Percentiles rank a stretch among this genome's conserved stretches.
Evolutionary conservation across 2,113 vertebrate genomes (phyloP).

Genomic region (Pogona vitticeps): DNA sequence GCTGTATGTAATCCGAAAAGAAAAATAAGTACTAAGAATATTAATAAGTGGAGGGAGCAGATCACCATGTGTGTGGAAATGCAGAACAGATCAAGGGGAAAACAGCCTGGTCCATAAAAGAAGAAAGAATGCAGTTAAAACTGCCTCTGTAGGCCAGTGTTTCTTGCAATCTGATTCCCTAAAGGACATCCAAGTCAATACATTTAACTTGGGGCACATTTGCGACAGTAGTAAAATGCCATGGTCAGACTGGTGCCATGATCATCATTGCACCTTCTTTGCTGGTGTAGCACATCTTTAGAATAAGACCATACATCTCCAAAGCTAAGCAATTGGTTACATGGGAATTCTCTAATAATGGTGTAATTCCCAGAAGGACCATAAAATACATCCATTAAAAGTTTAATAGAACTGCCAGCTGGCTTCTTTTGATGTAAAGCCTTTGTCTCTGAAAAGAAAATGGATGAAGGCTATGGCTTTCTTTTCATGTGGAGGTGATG

Average conservation of each 20-base stretch:
- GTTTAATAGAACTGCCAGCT: slow-evolving; percentile 59
- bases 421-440: slow-evolving; percentile 73
- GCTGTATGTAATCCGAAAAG: background rate
- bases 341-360: slow-evolving; percentile 64
- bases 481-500: slow-evolving; percentile 54
- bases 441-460: slow-evolving; percentile 72
- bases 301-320: slow-evolving; percentile 15
- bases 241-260: background rate
- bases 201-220: background rate
- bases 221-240: background rate
- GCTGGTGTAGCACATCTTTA: background rate
- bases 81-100: background rate
- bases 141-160: background rate
- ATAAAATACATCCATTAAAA: slow-evolving; percentile 62
- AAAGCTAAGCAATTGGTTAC: slow-evolving; percentile 52
- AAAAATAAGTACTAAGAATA: background rate
- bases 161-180: background rate
- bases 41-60: background rate
- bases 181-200: background rate
- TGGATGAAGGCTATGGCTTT: slow-evolving; percentile 64
- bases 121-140: background rate
- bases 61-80: background rate
- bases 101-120: background rate
- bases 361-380: slow-evolving; percentile 54
- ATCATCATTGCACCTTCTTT: background rate